Evolutionary conservation across 2,797 vertebrate genomes (phyloP).

Genomic region (Pampus argenteus): DNA sequence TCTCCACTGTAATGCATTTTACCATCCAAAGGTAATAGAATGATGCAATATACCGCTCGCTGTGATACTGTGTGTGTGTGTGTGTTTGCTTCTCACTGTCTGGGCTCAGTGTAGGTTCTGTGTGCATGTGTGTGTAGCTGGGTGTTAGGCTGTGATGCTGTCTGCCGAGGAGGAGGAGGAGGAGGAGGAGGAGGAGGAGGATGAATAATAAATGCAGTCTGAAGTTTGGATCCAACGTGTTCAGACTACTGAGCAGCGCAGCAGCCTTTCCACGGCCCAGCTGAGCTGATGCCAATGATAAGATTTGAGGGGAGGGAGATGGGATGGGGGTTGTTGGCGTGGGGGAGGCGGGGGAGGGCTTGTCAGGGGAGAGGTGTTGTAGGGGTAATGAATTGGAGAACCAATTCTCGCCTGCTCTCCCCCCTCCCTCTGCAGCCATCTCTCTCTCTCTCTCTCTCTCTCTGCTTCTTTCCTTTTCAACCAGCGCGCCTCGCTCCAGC

Average conservation of each 20-base stretch:
- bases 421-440: slow-evolving; percentile 67
- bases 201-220: slow-evolving; percentile 87
- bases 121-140: slow-evolving; percentile 30
- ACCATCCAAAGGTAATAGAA: slow-evolving; percentile 33
- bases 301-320: slow-evolving; percentile 38
- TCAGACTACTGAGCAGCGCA: slow-evolving; percentile 81
- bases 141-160: slow-evolving; percentile 50
- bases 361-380: slow-evolving; percentile 32
- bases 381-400: slow-evolving; percentile 74
- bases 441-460: slow-evolving; percentile 48
- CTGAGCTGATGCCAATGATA: slow-evolving; percentile 73
- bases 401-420: slow-evolving; percentile 64
- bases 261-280: slow-evolving; percentile 65
- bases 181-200: slow-evolving; percentile 50
- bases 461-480: slow-evolving; percentile 69
- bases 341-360: background rate
- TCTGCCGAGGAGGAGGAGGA: slow-evolving; percentile 57
- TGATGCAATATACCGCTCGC: slow-evolving; percentile 39
- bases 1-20: slow-evolving; percentile 30
- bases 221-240: slow-evolving; percentile 87
- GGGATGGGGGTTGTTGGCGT: background rate
- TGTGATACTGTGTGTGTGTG: slow-evolving; percentile 2
- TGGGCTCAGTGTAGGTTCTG: slow-evolving; percentile 17
- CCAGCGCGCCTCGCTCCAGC: slow-evolving; percentile 73
- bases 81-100: slow-evolving; percentile 10